Percentiles rank a stretch among this genome's conserved stretches.
These are phyloP conservation scores for Meteorus cinctellus DNA, from an alignment of 2,888 invertebrate genomes.

Conservation along the genomic window DNA sequence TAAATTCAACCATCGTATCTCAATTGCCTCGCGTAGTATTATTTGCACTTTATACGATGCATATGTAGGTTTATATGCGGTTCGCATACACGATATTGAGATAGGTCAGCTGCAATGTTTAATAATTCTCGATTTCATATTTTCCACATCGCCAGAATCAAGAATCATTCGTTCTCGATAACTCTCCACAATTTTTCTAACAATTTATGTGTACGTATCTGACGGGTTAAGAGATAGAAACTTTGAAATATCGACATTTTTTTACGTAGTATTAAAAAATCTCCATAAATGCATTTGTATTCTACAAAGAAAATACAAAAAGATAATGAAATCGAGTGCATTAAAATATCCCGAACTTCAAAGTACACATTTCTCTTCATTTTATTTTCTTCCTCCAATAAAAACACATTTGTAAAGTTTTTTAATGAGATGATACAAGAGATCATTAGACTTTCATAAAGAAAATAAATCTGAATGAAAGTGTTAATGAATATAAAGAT, in stretches of 20 bases:
- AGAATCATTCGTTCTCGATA: background rate
- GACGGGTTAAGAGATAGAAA: too few species aligned
- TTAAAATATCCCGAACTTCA: too few species aligned
- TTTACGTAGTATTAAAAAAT: too few species aligned
- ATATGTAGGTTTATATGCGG: background rate
- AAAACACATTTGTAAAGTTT: background rate
- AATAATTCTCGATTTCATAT: background rate
- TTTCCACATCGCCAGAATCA: background rate
- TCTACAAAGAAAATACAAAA: too few species aligned
- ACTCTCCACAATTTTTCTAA: background rate
- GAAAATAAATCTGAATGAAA: background rate
- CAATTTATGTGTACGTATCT: too few species aligned
- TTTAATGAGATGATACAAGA: background rate
- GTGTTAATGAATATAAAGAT: background rate
- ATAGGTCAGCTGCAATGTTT: background rate
- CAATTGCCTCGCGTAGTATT: constrained; percentile 24
- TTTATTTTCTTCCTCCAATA: background rate
- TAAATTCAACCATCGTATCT: constrained; percentile 35
- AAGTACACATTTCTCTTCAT: background rate
- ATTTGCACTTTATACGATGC: constrained; percentile 32
- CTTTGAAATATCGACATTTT: too few species aligned
- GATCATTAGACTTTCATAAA: background rate
- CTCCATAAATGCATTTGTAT: too few species aligned
- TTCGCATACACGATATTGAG: background rate
- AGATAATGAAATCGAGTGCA: too few species aligned